phyloP scores from a whole-genome alignment of 2,113 vertebrate species.

The Hippocampus abdominalis region DNA sequence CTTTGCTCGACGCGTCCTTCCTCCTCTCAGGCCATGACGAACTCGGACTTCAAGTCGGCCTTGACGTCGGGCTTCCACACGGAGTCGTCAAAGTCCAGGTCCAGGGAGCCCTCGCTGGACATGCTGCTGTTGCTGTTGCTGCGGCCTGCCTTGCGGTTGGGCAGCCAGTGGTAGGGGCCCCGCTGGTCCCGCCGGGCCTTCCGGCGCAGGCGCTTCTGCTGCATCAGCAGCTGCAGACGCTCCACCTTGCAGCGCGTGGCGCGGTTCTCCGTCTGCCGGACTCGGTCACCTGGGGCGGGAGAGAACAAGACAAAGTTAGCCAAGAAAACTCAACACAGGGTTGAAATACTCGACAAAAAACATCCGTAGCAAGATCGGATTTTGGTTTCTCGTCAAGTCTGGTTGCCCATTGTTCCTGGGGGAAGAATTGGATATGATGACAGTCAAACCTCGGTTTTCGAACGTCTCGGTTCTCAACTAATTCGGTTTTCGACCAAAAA shows the following conservation, averaged over 20 bases:
- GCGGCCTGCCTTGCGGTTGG: constrained; percentile 87
- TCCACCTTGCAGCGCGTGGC: constrained; percentile 96
- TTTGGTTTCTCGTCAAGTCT: no score
- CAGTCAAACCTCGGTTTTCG: no score
- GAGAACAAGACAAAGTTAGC: background rate
- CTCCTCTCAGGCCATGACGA: constrained; percentile 84
- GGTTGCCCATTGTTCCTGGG: no score
- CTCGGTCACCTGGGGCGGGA: constrained; percentile 78
- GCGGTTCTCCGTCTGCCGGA: constrained; percentile 94
- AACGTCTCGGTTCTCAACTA: no score
- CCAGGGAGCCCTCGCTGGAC: constrained; percentile 84
- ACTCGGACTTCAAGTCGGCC: constrained; percentile 93
- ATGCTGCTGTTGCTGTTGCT: constrained; percentile 87
- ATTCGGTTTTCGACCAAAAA: no score
- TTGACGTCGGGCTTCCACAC: constrained; percentile 97
- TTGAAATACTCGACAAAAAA: no score
- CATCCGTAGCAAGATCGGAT: no score
- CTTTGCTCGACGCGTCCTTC: constrained; percentile 24
- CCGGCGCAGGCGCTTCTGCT: constrained; percentile 91
- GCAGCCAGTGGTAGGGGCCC: constrained; percentile 89
- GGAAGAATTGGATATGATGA: no score
- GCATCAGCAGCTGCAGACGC: constrained; percentile 91
- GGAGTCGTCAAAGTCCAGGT: constrained; percentile 95
- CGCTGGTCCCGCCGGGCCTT: constrained; percentile 90
- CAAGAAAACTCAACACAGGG: constrained; percentile 13